A percentile compares a stretch with the other conserved stretches of the same genome.
These are phyloP conservation scores for Apomyelois bistriatella DNA, from an alignment of 2,888 invertebrate genomes.

Conservation along the genomic window DNA sequence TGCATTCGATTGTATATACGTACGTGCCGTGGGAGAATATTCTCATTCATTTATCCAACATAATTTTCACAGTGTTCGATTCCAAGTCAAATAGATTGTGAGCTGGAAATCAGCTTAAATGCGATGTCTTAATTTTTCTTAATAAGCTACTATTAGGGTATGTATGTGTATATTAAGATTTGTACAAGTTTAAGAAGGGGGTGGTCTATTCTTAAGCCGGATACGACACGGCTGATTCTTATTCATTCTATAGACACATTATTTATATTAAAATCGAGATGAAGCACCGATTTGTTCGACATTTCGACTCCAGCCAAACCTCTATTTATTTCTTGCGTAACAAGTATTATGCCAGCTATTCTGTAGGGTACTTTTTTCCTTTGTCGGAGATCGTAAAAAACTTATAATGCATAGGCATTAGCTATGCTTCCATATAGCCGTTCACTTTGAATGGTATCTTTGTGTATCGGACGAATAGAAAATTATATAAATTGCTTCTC, in stretches of 20 bases:
- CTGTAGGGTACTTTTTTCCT: slow-evolving; percentile 27
- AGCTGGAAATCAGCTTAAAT: too few species aligned
- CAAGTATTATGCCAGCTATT: slow-evolving; percentile 22
- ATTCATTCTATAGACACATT: slow-evolving; percentile 16
- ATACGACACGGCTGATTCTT: too few species aligned
- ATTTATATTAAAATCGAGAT: slow-evolving; percentile 39
- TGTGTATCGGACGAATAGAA: slow-evolving; percentile 58
- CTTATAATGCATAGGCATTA: slow-evolving; percentile 54
- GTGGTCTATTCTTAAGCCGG: too few species aligned
- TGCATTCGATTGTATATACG: slow-evolving; percentile 4
- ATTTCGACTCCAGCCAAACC: slow-evolving; percentile 37
- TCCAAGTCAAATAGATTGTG: too few species aligned
- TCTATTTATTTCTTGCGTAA: slow-evolving; percentile 40
- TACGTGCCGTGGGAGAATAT: slow-evolving; percentile 25
- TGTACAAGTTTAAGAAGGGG: too few species aligned
- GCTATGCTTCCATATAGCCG: slow-evolving; percentile 45
- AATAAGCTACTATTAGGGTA: too few species aligned
- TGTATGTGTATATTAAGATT: too few species aligned
- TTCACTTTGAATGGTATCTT: slow-evolving; percentile 59
- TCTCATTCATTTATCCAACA: slow-evolving; percentile 25
- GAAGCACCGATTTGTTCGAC: slow-evolving; percentile 34
- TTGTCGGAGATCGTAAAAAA: slow-evolving; percentile 46
- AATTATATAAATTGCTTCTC: slow-evolving; percentile 66
- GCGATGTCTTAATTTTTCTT: too few species aligned
- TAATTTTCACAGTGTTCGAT: not conserved